These are phyloP conservation scores for Tortricodes alternella DNA, from an alignment of 2,888 invertebrate species.

Conservation along the genomic window DNA sequence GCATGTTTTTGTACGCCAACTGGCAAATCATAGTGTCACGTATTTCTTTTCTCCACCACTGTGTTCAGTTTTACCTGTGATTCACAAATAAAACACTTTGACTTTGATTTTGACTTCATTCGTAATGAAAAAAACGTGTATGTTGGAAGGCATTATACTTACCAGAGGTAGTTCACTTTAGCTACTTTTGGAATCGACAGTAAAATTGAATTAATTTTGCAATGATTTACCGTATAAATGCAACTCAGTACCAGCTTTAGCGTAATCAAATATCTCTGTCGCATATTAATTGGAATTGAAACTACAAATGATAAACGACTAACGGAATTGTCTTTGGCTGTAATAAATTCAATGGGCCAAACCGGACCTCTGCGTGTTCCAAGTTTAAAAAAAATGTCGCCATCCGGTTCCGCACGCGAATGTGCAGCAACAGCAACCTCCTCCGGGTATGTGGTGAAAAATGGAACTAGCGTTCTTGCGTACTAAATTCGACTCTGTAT, in stretches of 20 bases:
- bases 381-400: conserved; percentile 18
- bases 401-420: conserved; percentile 43
- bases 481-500: not conserved
- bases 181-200: too few relatives aligned
- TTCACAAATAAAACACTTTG: too few relatives aligned
- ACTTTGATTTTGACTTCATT: too few relatives aligned
- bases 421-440: conserved; percentile 35
- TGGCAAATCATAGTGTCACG: too few relatives aligned
- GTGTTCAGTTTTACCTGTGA: too few relatives aligned
- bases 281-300: conserved; percentile 10
- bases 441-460: conserved; percentile 10
- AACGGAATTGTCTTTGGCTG: conserved; percentile 20
- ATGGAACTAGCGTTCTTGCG: conserved; percentile 5
- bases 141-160: too few relatives aligned
- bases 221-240: not conserved
- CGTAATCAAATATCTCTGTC: conserved; percentile 7
- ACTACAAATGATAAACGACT: conserved; percentile 17
- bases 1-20: too few relatives aligned
- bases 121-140: too few relatives aligned
- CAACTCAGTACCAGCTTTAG: not conserved
- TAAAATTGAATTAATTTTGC: conserved; percentile 1
- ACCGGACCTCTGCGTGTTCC: conserved; percentile 18
- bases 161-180: too few relatives aligned
- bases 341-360: conserved; percentile 18
- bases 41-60: too few relatives aligned